Evolutionary conservation across 2,888 invertebrate genomes (phyloP).

Genomic region (Phymatocera aterrima): DNA sequence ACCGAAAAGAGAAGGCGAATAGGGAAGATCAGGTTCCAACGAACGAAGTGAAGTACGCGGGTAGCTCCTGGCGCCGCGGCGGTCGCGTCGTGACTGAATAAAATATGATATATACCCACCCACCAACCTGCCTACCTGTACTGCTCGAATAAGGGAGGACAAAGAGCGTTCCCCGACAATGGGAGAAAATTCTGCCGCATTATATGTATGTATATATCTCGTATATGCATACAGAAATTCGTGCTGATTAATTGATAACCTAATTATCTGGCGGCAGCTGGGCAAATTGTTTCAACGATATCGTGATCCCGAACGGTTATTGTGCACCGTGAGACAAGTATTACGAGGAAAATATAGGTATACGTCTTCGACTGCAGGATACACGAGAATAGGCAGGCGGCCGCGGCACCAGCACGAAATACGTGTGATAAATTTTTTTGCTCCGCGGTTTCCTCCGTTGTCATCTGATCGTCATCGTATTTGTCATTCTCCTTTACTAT

Average conservation of each 20-base stretch:
- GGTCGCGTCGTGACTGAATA: conserved; percentile 12
- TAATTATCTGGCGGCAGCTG: background rate
- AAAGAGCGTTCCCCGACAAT: conserved; percentile 14
- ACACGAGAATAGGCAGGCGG: no score
- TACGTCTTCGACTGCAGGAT: no score
- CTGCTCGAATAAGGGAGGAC: conserved; percentile 20
- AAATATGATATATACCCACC: conserved; percentile 29
- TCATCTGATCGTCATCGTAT: no score
- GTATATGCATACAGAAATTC: background rate
- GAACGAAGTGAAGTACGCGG: background rate
- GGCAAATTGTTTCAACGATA: no score
- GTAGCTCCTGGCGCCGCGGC: background rate
- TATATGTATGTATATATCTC: background rate
- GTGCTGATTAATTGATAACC: conserved; percentile 24
- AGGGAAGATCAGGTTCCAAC: background rate
- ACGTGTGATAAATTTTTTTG: no score
- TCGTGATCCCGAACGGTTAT: no score
- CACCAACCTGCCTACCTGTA: no score
- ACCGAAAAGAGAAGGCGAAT: background rate
- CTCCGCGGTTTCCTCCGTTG: background rate
- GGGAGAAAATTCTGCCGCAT: conserved; percentile 16
- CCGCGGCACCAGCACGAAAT: no score
- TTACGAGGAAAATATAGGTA: no score
- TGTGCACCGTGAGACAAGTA: no score
- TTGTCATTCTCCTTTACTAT: no score